Evolutionary conservation across 2,797 vertebrate genomes (phyloP).

Genomic region (Melanotaenia boesemani): DNA sequence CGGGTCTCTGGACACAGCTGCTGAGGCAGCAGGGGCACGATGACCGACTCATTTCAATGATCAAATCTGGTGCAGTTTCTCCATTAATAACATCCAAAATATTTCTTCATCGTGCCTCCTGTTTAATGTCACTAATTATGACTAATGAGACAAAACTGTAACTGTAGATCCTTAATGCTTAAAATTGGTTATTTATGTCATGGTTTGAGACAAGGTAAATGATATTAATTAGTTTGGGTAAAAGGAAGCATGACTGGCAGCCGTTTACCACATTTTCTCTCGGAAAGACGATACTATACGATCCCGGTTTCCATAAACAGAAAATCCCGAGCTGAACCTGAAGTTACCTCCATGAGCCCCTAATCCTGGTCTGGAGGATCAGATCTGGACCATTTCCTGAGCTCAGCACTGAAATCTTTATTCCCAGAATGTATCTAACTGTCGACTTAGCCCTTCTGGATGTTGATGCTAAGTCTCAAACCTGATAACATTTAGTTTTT

Average conservation of each 20-base stretch:
- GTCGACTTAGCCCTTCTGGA: neutral
- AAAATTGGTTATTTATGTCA: neutral
- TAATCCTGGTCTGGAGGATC: neutral
- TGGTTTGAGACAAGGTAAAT: neutral
- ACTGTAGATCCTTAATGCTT: neutral
- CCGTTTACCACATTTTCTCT: neutral
- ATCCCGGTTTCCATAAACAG: neutral
- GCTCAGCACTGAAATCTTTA: neutral
- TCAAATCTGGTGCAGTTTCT: neutral
- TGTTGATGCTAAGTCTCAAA: neutral
- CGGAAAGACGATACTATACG: neutral
- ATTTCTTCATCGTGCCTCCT: neutral
- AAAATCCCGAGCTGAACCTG: too few species aligned
- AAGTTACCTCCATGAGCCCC: too few species aligned
- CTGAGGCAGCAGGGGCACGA: neutral
- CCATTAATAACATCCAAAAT: slow-evolving; percentile 1
- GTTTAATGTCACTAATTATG: neutral
- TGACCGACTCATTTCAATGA: slow-evolving; percentile 2
- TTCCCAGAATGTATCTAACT: neutral
- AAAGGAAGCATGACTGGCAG: neutral
- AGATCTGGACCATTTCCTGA: too few species aligned
- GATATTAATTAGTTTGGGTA: neutral
- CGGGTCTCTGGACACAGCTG: slow-evolving; percentile 8
- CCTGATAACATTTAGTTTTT: neutral
- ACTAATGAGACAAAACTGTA: slow-evolving; percentile 7